These are phyloP conservation scores for Cyanocitta stelleri DNA, from an alignment of 2,113 vertebrate genomes.

Conservation along the genomic window DNA sequence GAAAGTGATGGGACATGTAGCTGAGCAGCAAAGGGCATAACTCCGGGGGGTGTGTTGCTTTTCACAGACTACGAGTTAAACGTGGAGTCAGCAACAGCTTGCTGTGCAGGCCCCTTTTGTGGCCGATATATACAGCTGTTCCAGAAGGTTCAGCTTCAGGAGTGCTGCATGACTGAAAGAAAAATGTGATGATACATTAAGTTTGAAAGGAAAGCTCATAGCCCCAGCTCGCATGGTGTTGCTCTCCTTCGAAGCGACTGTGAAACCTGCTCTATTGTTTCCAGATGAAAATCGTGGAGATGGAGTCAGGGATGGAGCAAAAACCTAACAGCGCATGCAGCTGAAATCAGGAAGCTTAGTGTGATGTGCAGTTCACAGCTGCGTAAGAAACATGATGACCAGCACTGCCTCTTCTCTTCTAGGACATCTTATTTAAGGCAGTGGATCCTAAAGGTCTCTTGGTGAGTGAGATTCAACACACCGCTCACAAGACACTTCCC, in stretches of 20 bases:
- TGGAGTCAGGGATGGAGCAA: not conserved
- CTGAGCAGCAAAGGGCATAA: not conserved
- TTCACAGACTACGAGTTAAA: too few species aligned
- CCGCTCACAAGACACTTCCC: too few species aligned
- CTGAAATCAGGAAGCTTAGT: not conserved
- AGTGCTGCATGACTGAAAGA: not conserved
- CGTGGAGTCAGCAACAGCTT: not conserved
- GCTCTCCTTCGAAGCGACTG: not conserved
- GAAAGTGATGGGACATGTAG: too few species aligned
- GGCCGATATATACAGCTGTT: not conserved
- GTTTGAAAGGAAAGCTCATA: not conserved
- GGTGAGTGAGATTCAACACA: not conserved
- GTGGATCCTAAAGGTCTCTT: not conserved
- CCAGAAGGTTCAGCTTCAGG: too few species aligned
- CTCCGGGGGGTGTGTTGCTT: not conserved
- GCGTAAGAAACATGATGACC: too few species aligned
- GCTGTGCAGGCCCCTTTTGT: not conserved
- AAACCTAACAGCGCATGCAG: not conserved
- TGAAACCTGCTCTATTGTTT: not conserved
- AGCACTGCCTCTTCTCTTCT: not conserved
- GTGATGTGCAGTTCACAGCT: not conserved
- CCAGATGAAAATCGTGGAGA: not conserved
- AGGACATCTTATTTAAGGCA: not conserved
- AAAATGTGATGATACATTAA: not conserved
- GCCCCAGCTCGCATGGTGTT: not conserved